Percentiles rank a stretch among this genome's conserved stretches.
Conservation (phyloP, 2,888 invertebrate species). For the Julus scanicus region DNA sequence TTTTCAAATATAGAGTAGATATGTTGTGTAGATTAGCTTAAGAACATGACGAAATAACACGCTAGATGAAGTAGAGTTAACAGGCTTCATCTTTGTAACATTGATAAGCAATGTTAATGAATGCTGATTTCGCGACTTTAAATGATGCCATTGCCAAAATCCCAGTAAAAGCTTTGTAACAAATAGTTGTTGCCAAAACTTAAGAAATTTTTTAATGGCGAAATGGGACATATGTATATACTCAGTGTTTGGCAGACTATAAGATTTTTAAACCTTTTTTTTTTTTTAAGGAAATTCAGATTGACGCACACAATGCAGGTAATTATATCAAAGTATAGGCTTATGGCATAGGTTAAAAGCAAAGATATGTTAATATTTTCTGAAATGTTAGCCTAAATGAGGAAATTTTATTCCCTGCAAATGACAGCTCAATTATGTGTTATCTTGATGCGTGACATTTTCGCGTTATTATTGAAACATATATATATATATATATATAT, state of each 20-base stretch:
- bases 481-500: too few species aligned
- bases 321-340: not conserved
- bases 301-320: not conserved
- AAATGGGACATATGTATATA: not conserved
- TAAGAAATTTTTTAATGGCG: not conserved
- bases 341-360: conserved; percentile 6
- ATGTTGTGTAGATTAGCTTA: too few species aligned
- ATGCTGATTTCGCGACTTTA: too few species aligned
- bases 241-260: not conserved
- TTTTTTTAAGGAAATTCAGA: not conserved
- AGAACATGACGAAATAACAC: too few species aligned
- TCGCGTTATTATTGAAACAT: not conserved
- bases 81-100: too few species aligned
- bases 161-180: not conserved
- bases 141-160: not conserved
- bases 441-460: not conserved
- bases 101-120: too few species aligned
- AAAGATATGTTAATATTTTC: conserved; percentile 31
- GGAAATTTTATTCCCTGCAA: conserved; percentile 14
- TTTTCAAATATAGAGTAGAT: too few species aligned
- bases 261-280: not conserved
- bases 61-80: too few species aligned
- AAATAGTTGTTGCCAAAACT: not conserved
- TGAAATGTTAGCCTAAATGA: not conserved
- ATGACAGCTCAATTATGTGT: conserved; percentile 14